Evolutionary conservation across 2,888 invertebrate genomes (phyloP), one percentile per base, ranked within the genome.

Genomic region (Eupithecia centaureata): DNA sequence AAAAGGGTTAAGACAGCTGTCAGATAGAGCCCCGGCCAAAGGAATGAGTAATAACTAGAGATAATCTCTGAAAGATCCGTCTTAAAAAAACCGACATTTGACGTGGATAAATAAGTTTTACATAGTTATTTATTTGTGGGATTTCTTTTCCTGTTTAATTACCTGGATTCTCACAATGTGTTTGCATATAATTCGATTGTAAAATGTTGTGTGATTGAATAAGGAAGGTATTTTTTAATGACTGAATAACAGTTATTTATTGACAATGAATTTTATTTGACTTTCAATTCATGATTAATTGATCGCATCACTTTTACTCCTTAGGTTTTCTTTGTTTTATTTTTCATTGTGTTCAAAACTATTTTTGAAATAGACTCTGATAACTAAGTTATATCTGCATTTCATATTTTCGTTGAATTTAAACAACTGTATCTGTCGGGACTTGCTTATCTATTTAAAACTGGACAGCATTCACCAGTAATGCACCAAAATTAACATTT

Each of bases 1-100:
- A 92, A 91, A 93, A 93, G 92, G 92, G 93, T 92, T 92, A 88
- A 90, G 89, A 87, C 90, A 90, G 88, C 92, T 92, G 92, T 91
- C 91, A 92, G 87, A 90, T 87, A 88, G 89, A 84, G 84, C 86
- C 84, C 83, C 83, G 82, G 86, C 84, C 87, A 90, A 90, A 90
- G 88, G 87, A 90, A 91, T 93, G 91, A 93, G 75, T 88, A 88
- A 93, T 92, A 82, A 77, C 76, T 77, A 70, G 74, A 91, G 92
- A 93, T 92, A 91, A 93, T 93, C 93, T 91, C 83, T 92, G 92
- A 90, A 92, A 92, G 91, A 91, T 91, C 83, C 91, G 86, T 90
- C 90, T 91, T 90, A 88, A 91, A 92, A 91, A 92, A 89, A 87
- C 87, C 89, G 89, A 86, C 88, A 83, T 83, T 83, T 90, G 92